Conservation (phyloP, 2,113 vertebrate genomes). For the Lampris incognitus region DNA sequence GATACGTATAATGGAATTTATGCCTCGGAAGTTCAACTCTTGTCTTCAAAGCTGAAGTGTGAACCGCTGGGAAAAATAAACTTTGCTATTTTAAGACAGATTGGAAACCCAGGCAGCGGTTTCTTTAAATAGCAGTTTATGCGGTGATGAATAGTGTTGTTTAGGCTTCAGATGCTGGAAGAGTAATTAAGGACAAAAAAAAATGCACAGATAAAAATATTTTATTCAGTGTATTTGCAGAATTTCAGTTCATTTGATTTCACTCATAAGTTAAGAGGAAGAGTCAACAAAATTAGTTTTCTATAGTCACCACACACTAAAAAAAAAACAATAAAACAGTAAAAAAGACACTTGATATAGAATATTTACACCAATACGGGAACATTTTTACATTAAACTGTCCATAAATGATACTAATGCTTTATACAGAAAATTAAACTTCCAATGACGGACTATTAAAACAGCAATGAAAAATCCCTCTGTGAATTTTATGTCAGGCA, state of each 20-base stretch:
- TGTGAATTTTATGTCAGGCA: constrained; percentile 16
- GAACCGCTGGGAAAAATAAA: constrained; percentile 35
- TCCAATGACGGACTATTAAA: neutral
- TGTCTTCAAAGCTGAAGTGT: constrained; percentile 15
- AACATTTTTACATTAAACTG: constrained; percentile 38
- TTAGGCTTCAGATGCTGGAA: too few species aligned
- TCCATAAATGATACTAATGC: neutral
- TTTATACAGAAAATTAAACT: constrained; percentile 42
- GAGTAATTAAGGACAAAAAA: neutral
- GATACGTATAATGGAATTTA: neutral
- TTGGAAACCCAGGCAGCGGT: too few species aligned
- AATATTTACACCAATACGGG: constrained; percentile 65
- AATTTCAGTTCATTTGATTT: neutral
- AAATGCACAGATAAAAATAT: neutral
- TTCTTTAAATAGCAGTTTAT: neutral
- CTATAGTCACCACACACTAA: too few species aligned
- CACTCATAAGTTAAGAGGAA: neutral
- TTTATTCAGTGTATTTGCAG: constrained; percentile 11
- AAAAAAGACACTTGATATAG: constrained; percentile 25
- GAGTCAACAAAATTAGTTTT: constrained; percentile 4
- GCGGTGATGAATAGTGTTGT: too few species aligned
- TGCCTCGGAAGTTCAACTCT: constrained; percentile 2
- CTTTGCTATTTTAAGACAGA: constrained; percentile 39
- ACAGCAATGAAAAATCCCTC: neutral
- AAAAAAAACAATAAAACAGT: constrained; percentile 2